Conservation (phyloP, 2,888 invertebrate species). For the Yponomeuta malinellus region DNA sequence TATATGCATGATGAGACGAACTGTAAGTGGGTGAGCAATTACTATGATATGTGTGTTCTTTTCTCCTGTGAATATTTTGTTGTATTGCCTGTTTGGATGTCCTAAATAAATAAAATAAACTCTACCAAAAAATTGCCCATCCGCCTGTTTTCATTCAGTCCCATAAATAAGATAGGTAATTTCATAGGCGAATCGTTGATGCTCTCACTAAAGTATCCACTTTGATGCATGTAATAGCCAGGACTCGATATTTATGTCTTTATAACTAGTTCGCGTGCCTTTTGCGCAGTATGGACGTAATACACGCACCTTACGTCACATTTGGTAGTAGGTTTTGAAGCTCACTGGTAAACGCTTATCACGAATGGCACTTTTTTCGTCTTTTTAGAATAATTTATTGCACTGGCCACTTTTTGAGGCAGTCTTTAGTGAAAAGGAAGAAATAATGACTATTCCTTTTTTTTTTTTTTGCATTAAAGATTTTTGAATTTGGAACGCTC, state of each 20-base stretch:
- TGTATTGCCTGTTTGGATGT: too few species aligned
- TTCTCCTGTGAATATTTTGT: too few species aligned
- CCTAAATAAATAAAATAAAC: not conserved
- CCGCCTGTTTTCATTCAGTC: not conserved
- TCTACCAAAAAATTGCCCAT: not conserved
- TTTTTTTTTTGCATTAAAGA: not conserved
- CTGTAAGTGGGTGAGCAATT: too few species aligned
- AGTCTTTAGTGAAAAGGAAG: not conserved
- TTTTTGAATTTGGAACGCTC: not conserved
- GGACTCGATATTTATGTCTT: constrained; percentile 54
- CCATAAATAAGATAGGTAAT: constrained; percentile 13
- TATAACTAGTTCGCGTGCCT: constrained; percentile 63
- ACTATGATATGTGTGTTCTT: too few species aligned
- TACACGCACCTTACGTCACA: constrained; percentile 38
- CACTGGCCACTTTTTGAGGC: not conserved
- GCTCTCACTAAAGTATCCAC: constrained; percentile 39
- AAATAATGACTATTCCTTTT: not conserved
- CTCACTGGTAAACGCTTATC: constrained; percentile 11
- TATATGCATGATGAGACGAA: too few species aligned
- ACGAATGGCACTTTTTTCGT: not conserved
- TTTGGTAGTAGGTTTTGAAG: constrained; percentile 17
- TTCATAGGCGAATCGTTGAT: constrained; percentile 20
- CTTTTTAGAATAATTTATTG: not conserved
- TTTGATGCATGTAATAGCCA: constrained; percentile 21
- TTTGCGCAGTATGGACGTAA: constrained; percentile 38